Conservation (phyloP, 2,888 invertebrate genomes). For the Alloscopus bannaensis region DNA sequence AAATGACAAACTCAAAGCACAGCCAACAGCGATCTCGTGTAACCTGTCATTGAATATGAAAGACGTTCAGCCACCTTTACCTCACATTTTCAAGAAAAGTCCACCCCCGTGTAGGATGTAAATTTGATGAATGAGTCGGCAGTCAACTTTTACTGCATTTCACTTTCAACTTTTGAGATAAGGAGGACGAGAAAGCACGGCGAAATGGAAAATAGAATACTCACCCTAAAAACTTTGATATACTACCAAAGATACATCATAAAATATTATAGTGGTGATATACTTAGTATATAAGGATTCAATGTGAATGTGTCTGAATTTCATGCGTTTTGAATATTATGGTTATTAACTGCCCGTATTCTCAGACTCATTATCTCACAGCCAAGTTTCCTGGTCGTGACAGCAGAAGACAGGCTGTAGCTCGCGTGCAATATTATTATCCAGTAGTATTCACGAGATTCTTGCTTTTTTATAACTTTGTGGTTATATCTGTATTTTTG, state of each 20-base stretch:
- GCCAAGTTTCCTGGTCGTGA: slow-evolving; percentile 38
- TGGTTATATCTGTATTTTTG: no score
- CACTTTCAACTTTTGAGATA: slow-evolving; percentile 2
- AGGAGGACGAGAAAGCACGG: slow-evolving; percentile 19
- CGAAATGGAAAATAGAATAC: slow-evolving; percentile 12
- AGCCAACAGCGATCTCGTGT: slow-evolving; percentile 55
- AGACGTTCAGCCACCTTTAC: slow-evolving; percentile 33
- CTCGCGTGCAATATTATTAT: no score
- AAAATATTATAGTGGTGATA: slow-evolving; percentile 14
- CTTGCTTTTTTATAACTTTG: no score
- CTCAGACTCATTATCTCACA: slow-evolving; percentile 41
- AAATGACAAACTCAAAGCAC: slow-evolving; percentile 41
- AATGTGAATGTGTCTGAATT: no score
- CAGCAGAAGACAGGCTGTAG: slow-evolving; percentile 34
- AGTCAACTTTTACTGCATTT: slow-evolving; percentile 29
- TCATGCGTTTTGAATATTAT: slow-evolving; percentile 38
- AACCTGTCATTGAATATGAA: slow-evolving; percentile 43
- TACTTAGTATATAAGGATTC: slow-evolving; percentile 41
- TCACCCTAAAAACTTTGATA: neutral
- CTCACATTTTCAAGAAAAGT: slow-evolving; percentile 34
- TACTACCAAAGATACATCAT: neutral
- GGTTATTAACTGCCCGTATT: slow-evolving; percentile 49
- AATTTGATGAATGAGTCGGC: slow-evolving; percentile 35
- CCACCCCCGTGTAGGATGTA: slow-evolving; percentile 27
- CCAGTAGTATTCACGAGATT: no score